Evolutionary conservation across 2,113 vertebrate genomes (phyloP), one percentile per base, ranked within the genome.

Genomic region (Phyllopteryx taeniolatus): DNA sequence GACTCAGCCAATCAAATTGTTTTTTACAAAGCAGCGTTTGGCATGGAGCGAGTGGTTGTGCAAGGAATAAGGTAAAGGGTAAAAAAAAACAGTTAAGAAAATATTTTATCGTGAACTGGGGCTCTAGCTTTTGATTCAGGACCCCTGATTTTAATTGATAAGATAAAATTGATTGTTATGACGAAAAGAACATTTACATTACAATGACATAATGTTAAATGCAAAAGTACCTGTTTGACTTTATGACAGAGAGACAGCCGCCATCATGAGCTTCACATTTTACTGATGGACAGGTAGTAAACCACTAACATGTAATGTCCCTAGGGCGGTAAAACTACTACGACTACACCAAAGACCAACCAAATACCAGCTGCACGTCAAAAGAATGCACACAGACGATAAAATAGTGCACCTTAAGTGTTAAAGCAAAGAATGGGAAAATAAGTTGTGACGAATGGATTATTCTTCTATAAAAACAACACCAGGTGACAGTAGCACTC

Each of bases 321-420:
- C 59, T 15, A 8, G 31, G 59, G 59, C 3, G 31, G 63, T 63
- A 73, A 73, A 77, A 59, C 35, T 49, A 65, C 57, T 51, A 39
- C 35, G 35, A 6, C 3, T 39, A 39, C 49, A 67, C 49, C 72
- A 73, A 69, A 77, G 54, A 73, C 42, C 47, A 67, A 70, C 76
- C 56, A 70, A 79, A 78, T 35, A 60, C 74, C 54, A 80, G 74
- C 65, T 71, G 74, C 60, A 62, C 8, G 61, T 70, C 47, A 46
- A 8, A 67, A 75, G 22, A 39, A 77, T 13, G 13, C 27, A n/a
- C 74, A 70, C 22, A 67, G 70, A 54, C 56, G 67, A 69, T 53
- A 73, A 71, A 85, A 75, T 67, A 35, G 51, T 5, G 63, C 56
- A 74, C 27, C 27, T 14, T 14, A 27, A 31, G 27, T 59, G 27